Percentiles rank a stretch among this genome's conserved stretches.
Evolutionary conservation across 2,888 invertebrate genomes (phyloP).

Genomic region (Vanessa cardui): DNA sequence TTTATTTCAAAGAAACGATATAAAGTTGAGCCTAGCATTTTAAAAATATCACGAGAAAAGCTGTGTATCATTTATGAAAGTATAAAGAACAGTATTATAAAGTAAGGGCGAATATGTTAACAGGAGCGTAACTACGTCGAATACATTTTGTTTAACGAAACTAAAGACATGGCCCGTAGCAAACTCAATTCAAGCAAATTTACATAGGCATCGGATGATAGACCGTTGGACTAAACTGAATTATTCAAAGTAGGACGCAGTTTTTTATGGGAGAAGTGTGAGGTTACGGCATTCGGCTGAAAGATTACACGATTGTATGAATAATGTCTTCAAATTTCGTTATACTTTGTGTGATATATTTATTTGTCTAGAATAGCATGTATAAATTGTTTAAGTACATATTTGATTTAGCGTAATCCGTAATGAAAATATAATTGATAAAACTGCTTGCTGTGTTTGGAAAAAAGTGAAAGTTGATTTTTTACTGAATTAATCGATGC

Average conservation of each 20-base stretch:
- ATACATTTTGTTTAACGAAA: slow-evolving; percentile 12
- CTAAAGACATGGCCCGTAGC: slow-evolving; percentile 29
- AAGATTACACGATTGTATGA: slow-evolving; percentile 50
- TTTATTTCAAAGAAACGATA: too few species aligned
- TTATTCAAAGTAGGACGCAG: slow-evolving; percentile 75
- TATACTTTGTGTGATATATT: neutral
- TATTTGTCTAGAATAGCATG: neutral
- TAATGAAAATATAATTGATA: too few species aligned
- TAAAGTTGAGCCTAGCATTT: too few species aligned
- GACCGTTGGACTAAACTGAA: slow-evolving; percentile 70
- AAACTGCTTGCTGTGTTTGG: too few species aligned
- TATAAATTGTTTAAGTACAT: too few species aligned
- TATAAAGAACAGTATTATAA: neutral
- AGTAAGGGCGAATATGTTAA: slow-evolving; percentile 1
- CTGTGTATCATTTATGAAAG: too few species aligned
- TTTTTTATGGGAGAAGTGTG: slow-evolving; percentile 58
- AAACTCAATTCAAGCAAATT: slow-evolving; percentile 70
- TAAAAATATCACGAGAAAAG: too few species aligned
- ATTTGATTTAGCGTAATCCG: too few species aligned
- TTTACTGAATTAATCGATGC: too few species aligned
- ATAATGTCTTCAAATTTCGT: slow-evolving; percentile 46
- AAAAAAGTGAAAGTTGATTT: too few species aligned
- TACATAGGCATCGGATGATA: slow-evolving; percentile 70
- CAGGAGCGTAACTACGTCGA: slow-evolving; percentile 1
- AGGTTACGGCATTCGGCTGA: slow-evolving; percentile 43